These are phyloP conservation scores for Teleiodes luculella DNA, from an alignment of 2,888 invertebrate species.

Conservation along the genomic window DNA sequence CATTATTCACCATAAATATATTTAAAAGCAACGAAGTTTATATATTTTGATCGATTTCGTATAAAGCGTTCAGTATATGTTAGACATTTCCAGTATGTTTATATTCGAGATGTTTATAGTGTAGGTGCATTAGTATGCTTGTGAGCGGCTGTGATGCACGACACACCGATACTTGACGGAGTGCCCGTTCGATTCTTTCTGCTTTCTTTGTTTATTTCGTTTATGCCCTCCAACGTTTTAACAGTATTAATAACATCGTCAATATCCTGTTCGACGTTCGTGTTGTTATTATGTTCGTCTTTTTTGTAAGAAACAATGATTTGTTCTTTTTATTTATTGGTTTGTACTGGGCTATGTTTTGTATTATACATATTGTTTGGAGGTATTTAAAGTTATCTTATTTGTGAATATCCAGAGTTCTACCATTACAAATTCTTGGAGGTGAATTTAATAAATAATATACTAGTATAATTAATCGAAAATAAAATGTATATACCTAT, in stretches of 20 bases:
- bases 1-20: no score
- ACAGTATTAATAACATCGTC: slow-evolving; percentile 1
- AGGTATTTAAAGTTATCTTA: no score
- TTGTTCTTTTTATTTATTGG: neutral
- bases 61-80: no score
- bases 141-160: slow-evolving; percentile 15
- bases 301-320: neutral
- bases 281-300: neutral
- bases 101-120: neutral
- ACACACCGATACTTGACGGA: slow-evolving; percentile 9
- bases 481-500: no score
- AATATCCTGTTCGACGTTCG: slow-evolving; percentile 4
- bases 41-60: no score
- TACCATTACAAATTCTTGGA: neutral
- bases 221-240: neutral
- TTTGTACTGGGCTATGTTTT: neutral
- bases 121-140: slow-evolving; percentile 20
- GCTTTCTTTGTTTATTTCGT: slow-evolving; percentile 1
- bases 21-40: no score
- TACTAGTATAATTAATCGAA: no score
- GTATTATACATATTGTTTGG: no score
- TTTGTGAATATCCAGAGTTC: neutral
- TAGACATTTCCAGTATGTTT: slow-evolving; percentile 1
- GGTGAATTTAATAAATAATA: no score
- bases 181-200: neutral